Percentiles rank a stretch among this genome's conserved stretches.
Evolutionary conservation across 1,140 invertebrate species (phyloP).

Genomic region (Bombus waltoni): DNA sequence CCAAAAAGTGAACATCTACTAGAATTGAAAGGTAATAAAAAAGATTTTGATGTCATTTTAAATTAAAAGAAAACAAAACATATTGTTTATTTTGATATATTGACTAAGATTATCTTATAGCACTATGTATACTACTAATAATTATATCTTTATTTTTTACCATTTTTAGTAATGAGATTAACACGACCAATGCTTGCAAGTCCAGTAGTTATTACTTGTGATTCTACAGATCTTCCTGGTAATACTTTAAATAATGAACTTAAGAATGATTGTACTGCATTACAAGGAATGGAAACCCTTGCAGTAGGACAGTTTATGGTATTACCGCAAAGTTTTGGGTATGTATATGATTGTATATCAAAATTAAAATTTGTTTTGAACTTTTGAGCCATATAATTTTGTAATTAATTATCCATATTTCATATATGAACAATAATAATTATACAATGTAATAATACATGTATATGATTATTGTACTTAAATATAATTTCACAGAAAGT

Average conservation of each 20-base stretch:
- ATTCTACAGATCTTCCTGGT: conserved; percentile 92
- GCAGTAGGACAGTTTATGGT: conserved; percentile 94
- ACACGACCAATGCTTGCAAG: conserved; percentile 93
- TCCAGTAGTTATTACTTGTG: conserved; percentile 90
- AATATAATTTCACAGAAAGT: conserved; percentile 16
- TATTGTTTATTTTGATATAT: background rate
- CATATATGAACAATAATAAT: background rate
- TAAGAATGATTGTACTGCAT: conserved; percentile 89
- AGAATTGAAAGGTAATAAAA: conserved; percentile 76
- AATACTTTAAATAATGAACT: conserved; percentile 90
- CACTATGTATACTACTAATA: background rate
- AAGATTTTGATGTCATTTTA: background rate
- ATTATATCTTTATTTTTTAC: conserved; percentile 12
- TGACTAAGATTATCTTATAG: background rate
- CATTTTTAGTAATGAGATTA: conserved; percentile 93
- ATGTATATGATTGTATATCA: conserved; percentile 71
- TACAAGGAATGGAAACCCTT: conserved; percentile 91
- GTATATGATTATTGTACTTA: background rate
- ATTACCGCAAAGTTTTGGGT: conserved; percentile 97
- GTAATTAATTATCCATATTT: background rate
- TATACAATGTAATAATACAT: background rate
- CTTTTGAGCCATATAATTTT: background rate
- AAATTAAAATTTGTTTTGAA: background rate
- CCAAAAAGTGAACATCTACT: conserved; percentile 78
- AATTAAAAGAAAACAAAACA: background rate